These are phyloP conservation scores for Notolepis coatsorum DNA, from an alignment of 2,797 vertebrate species.

Conservation along the genomic window DNA sequence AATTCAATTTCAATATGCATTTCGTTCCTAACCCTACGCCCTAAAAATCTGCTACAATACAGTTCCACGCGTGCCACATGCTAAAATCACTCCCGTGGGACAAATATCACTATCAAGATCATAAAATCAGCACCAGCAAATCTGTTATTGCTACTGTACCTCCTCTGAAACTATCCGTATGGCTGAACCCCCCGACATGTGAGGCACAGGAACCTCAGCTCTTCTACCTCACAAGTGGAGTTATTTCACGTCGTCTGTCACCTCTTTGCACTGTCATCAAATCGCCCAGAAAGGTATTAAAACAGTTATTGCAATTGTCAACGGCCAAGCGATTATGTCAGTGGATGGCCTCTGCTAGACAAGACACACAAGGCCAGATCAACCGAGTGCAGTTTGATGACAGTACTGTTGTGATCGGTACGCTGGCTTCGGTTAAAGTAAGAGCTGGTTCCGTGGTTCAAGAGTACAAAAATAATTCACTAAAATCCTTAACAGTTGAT, in stretches of 20 bases:
- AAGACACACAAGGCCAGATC: no score
- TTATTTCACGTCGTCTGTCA: neutral
- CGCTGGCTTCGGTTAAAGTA: conserved; percentile 67
- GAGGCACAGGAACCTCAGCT: neutral
- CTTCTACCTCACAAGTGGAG: neutral
- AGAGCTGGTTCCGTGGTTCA: conserved; percentile 74
- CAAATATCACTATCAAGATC: neutral
- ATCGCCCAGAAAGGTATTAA: neutral
- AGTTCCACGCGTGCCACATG: neutral
- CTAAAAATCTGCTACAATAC: neutral
- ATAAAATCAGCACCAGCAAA: neutral
- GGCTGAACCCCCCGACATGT: neutral
- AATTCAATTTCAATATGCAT: neutral
- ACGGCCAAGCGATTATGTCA: no score
- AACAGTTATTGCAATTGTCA: no score
- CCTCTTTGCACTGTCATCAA: neutral
- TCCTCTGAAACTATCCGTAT: neutral
- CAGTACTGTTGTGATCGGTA: neutral
- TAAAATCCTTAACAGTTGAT: conserved; percentile 71
- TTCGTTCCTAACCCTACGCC: neutral
- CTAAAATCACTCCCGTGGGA: neutral
- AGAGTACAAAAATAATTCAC: conserved; percentile 69
- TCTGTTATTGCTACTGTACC: neutral
- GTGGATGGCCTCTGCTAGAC: no score
- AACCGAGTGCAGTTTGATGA: neutral